phyloP scores from a whole-genome alignment of 2,797 vertebrate genomes.

The Scleropages formosus region DNA sequence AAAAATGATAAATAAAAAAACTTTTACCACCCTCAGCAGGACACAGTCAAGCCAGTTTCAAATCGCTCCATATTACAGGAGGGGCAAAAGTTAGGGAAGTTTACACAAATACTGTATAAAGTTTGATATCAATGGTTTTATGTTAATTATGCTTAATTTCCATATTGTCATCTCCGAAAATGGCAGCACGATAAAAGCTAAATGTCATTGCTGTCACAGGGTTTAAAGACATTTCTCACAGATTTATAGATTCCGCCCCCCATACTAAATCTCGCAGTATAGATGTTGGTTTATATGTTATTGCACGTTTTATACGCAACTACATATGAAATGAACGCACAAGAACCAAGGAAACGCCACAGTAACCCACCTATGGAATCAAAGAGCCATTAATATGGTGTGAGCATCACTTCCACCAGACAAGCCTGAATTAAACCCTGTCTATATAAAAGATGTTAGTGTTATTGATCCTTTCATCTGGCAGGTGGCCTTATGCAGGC shows the following conservation, averaged over 20 bases:
- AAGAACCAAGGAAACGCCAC: neutral
- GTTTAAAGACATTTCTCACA: neutral
- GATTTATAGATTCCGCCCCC: neutral
- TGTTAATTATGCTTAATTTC: neutral
- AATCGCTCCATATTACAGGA: neutral
- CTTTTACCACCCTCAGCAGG: too few relatives aligned
- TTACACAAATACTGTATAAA: neutral
- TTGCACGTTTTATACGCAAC: too few relatives aligned
- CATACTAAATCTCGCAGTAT: too few relatives aligned
- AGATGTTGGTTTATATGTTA: too few relatives aligned
- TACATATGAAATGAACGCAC: neutral
- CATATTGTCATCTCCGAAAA: neutral
- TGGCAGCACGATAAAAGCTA: neutral
- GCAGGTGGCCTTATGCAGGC: neutral
- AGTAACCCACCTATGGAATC: neutral
- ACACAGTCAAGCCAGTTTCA: neutral
- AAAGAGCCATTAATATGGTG: neutral
- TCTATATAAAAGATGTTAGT: neutral
- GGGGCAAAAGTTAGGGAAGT: neutral
- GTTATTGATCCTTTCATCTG: neutral
- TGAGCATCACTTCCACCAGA: neutral
- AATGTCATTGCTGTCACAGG: neutral
- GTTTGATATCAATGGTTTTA: neutral
- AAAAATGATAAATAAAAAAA: too few relatives aligned
- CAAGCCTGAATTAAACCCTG: neutral